Base-by-base conservation (phyloP, 2,797 vertebrate species). In the Poecilia wingei region DNA sequence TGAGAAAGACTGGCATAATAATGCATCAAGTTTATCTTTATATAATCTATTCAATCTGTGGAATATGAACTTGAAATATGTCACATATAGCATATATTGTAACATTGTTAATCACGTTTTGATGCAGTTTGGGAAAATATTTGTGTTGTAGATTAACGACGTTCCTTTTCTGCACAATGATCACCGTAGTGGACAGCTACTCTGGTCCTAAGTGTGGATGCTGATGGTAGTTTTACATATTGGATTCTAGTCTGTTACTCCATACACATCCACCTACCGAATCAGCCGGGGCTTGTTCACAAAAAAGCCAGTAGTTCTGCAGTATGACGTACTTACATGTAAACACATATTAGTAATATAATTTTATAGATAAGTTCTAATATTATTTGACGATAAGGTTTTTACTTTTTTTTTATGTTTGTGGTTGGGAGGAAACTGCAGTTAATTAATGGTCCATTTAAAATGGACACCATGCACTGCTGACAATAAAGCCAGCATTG, bases 21-120 rank as follows among this genome's bases (percentile, higher is more conserved):
- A 73, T 64, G 75, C 75, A 73, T 72, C 72, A 81, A 91, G 79
- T 78, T 76, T 76, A 39, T 81, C 79, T 81, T 68, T 51, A 80
- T 79, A 33, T 77, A 76, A 82, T 84, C 39, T 22, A 69, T 51
- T 76, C 49, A 57, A 80, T n/a, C 36, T 14, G 4, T 76, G 74
- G 82, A 89, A 64, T 49, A 43, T 61, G 72, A 83, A 80, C 36
- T 80, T 78, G 79, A 18, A 74, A 79, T 84, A 87, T 83, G 47
- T 86, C 55, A 79, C 9, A 0, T 25, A 25, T 6, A 55, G 39
- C 25, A 20, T 79, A 75, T 71, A 43, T 9, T 80, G 78, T 59
- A 31, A 75, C 80, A 71, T 76, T 47, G 79, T 51, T 22, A 55
- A 79, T 77, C 69, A 75, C 3, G 41, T 25, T 72, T 55, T 74